These are phyloP conservation scores for Scarus forsteni DNA, from an alignment of 2,797 vertebrate genomes.

Conservation along the genomic window DNA sequence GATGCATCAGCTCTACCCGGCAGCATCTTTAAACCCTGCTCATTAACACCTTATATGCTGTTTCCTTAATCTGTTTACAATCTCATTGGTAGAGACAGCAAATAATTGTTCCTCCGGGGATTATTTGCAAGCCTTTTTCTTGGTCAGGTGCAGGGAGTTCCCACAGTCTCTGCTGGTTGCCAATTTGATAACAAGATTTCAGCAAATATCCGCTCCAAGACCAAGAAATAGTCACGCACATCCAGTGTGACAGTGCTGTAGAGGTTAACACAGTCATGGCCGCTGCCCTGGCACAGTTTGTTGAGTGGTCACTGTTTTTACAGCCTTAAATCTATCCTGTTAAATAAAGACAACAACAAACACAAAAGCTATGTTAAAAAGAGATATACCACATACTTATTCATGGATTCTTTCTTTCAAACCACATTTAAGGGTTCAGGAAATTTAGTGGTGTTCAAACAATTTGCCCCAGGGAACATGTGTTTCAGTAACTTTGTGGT, in stretches of 20 bases:
- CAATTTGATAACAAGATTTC: slow-evolving; percentile 10
- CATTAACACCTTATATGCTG: neutral
- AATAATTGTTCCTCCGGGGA: too few relatives aligned
- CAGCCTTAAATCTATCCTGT: too few relatives aligned
- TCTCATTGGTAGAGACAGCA: neutral
- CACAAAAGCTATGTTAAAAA: too few relatives aligned
- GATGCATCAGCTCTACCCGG: neutral
- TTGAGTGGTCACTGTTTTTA: too few relatives aligned
- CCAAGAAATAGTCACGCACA: slow-evolving; percentile 1
- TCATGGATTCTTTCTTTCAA: neutral
- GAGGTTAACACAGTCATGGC: neutral
- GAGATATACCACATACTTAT: too few relatives aligned
- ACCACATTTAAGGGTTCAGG: too few relatives aligned
- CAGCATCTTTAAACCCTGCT: neutral
- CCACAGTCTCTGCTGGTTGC: neutral
- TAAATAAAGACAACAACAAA: too few relatives aligned
- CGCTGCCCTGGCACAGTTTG: too few relatives aligned
- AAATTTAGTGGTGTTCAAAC: too few relatives aligned
- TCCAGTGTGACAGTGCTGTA: neutral
- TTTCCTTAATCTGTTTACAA: neutral
- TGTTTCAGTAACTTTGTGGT: too few relatives aligned
- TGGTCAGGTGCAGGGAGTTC: neutral
- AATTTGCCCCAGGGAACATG: too few relatives aligned
- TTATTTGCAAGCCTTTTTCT: slow-evolving; percentile 1
- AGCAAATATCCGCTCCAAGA: neutral